phyloP scores from a whole-genome alignment of 2,888 invertebrate species.

The Melanostoma mellinum region DNA sequence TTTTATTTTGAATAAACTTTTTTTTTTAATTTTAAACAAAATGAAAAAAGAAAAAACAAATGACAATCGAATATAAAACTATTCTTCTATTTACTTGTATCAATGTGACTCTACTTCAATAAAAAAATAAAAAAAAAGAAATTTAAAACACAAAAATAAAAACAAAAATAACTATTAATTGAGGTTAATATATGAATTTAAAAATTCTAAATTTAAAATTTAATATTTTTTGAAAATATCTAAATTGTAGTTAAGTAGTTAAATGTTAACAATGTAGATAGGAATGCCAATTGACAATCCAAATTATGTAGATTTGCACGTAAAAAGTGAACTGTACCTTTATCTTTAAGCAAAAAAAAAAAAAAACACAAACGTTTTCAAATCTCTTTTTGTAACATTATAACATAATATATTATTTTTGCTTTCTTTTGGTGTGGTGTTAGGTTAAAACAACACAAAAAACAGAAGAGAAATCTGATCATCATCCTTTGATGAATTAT shows the following conservation, averaged over 20 bases:
- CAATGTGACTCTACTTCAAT: slow-evolving; percentile 51
- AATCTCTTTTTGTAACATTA: slow-evolving; percentile 4
- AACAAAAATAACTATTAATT: neutral
- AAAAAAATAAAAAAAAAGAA: slow-evolving; percentile 17
- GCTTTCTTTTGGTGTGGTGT: too few relatives aligned
- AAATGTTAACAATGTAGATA: slow-evolving; percentile 75
- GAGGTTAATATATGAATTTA: slow-evolving; percentile 25
- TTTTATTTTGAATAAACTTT: neutral
- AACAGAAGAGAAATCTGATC: too few relatives aligned
- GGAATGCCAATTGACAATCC: slow-evolving; percentile 76
- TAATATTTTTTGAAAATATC: slow-evolving; percentile 32
- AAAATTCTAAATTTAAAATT: slow-evolving; percentile 34
- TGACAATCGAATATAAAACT: slow-evolving; percentile 62
- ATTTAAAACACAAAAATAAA: neutral
- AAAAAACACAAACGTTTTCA: slow-evolving; percentile 1
- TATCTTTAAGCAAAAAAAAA: slow-evolving; percentile 43
- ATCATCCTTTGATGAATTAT: too few relatives aligned
- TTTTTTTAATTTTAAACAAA: slow-evolving; percentile 15
- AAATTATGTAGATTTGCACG: slow-evolving; percentile 73
- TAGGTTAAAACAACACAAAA: too few relatives aligned
- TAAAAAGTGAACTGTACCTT: slow-evolving; percentile 59
- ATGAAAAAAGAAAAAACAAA: slow-evolving; percentile 19
- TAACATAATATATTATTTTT: neutral
- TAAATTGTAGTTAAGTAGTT: slow-evolving; percentile 72
- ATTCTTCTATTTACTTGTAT: slow-evolving; percentile 27